phyloP scores from a whole-genome alignment of 2,888 invertebrate species.

The Phaedon cochleariae region DNA sequence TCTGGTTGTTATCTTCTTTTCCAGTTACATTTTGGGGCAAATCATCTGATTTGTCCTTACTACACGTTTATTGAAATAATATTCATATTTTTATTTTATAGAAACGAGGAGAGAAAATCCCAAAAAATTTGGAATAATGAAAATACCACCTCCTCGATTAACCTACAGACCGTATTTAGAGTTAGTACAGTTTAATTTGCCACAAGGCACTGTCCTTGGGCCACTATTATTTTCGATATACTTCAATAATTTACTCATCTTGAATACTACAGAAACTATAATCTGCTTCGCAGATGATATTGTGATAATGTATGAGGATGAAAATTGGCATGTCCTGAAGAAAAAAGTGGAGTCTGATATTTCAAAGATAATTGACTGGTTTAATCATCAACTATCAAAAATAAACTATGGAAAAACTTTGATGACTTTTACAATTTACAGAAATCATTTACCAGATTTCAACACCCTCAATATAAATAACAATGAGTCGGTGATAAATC shows the following conservation, averaged over 20 bases:
- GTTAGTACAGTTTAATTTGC: slow-evolving; percentile 8
- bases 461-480: slow-evolving; percentile 9
- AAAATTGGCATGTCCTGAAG: slow-evolving; percentile 14
- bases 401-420: slow-evolving; percentile 13
- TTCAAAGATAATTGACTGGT: slow-evolving; percentile 15
- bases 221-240: slow-evolving; percentile 17
- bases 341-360: slow-evolving; percentile 16
- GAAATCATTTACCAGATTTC: not conserved
- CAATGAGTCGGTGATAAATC: slow-evolving; percentile 1
- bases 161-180: too few relatives aligned
- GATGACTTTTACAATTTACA: slow-evolving; percentile 5
- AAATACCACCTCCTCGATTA: too few relatives aligned
- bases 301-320: slow-evolving; percentile 16
- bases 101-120: too few relatives aligned
- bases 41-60: too few relatives aligned
- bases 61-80: too few relatives aligned
- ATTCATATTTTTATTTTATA: too few relatives aligned
- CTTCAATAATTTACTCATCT: slow-evolving; percentile 11
- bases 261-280: slow-evolving; percentile 8
- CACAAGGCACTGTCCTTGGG: slow-evolving; percentile 17
- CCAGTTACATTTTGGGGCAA: too few relatives aligned
- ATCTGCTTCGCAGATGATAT: slow-evolving; percentile 19
- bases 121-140: too few relatives aligned
- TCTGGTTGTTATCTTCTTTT: too few relatives aligned
- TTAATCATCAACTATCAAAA: slow-evolving; percentile 10